Evolutionary conservation across 2,888 invertebrate species (phyloP), one percentile per base, ranked within the genome.

Genomic region (Acanthosepion esculentum): DNA sequence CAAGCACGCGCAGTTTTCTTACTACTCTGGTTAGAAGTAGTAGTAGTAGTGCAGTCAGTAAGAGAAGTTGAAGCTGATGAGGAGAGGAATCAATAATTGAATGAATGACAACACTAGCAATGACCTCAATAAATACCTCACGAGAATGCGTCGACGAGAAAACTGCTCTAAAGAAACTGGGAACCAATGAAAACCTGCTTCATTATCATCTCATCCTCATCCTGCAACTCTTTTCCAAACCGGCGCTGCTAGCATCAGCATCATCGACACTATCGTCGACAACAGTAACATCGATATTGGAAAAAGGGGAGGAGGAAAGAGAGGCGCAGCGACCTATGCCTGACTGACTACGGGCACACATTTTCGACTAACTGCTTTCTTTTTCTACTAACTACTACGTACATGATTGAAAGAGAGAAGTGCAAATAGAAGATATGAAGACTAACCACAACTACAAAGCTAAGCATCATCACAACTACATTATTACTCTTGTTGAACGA

Each of bases 61-160:
- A 53, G 59, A 10, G 94, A 55, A 29, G 94, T 64, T 5, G 94
- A 94, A 10, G 94, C 41, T 33, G 94, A 94, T 33, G 94, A 94
- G 48, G 55, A 55, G 29, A 64, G 94, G 94, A 94, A 94, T 94
- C 94, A 94, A 94, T 94, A 64, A 94, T 55, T 94, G 94, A 94
- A 94, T 94, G 94, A 94, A 94, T 94, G 94, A 94, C 94, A 64
- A 94, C 94, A 94, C 33, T 93, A 93, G 93, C 93, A 93, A 93
- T 94, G 94, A 94, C 94, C 94, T 94, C 94, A 94, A 94, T 94
- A 94, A 94, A 94, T 94, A 94, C 59, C 94, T 55, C 93, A 53
- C 93, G 50, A 93, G 93, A 93, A 93, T 93, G 93, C 93, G 53
- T 50, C 94, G 55, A 93, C 48, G 93, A 53, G 93, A 93, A 53